Percentiles rank a stretch among this genome's conserved stretches.
phyloP scores from a whole-genome alignment of 2,888 invertebrate species.

The Uropetala carovei region DNA sequence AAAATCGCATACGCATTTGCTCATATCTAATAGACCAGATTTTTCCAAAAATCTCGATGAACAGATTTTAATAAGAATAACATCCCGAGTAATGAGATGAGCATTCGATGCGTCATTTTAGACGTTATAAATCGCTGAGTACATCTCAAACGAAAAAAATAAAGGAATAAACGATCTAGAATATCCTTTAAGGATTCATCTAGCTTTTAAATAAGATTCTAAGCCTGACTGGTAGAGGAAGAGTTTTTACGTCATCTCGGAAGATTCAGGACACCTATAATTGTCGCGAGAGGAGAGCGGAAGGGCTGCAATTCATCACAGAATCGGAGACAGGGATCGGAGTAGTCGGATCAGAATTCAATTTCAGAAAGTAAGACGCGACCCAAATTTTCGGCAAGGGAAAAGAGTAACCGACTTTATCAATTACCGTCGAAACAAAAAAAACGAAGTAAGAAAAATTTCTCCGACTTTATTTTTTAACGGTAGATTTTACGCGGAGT shows the following conservation, averaged over 20 bases:
- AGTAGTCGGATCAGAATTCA: slow-evolving; percentile 18
- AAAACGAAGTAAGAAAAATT: neutral
- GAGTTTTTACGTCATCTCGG: neutral
- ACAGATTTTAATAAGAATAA: too few species aligned
- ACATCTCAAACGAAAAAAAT: neutral
- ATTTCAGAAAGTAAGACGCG: slow-evolving; percentile 10
- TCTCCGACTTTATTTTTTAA: neutral
- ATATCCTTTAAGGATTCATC: neutral
- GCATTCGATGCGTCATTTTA: too few species aligned
- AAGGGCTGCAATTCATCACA: neutral
- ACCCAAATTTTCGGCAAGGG: slow-evolving; percentile 1
- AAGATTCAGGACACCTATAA: neutral
- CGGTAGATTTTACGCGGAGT: neutral
- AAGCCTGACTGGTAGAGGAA: neutral
- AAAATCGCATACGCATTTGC: too few species aligned
- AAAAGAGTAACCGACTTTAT: neutral
- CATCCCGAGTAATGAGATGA: too few species aligned
- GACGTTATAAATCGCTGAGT: neutral
- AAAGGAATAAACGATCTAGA: neutral
- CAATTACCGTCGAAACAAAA: neutral
- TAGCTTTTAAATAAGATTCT: neutral
- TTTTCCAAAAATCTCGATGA: too few species aligned
- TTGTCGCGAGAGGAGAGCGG: neutral
- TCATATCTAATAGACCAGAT: too few species aligned
- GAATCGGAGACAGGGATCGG: neutral